Conservation (phyloP, 2,888 invertebrate species). For the Gymnosoma rotundatum region DNA sequence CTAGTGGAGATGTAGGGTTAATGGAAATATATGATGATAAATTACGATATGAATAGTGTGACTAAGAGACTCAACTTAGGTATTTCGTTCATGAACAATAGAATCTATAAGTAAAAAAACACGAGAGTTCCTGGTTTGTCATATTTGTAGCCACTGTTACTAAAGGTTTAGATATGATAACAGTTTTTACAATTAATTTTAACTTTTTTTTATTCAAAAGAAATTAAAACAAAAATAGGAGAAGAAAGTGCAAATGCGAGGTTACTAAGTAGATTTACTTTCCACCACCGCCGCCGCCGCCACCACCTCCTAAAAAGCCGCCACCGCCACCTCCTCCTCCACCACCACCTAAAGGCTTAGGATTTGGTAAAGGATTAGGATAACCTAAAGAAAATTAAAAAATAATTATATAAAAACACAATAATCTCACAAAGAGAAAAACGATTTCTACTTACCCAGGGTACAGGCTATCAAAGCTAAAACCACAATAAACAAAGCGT, state of each 20-base stretch:
- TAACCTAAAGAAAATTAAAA: slow-evolving; percentile 13
- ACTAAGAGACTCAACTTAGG: too few species aligned
- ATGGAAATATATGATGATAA: too few species aligned
- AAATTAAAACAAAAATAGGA: slow-evolving; percentile 16
- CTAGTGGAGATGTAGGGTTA: too few species aligned
- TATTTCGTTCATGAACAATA: too few species aligned
- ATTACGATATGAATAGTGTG: too few species aligned
- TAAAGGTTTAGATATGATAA: too few species aligned
- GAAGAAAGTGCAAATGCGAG: too few species aligned
- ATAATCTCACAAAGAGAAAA: too few species aligned
- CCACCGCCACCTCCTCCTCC: slow-evolving; percentile 55
- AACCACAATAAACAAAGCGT: slow-evolving; percentile 45
- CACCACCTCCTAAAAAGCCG: slow-evolving; percentile 65
- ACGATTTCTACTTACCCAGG: slow-evolving; percentile 33
- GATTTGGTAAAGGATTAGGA: slow-evolving; percentile 54
- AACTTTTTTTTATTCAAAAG: slow-evolving; percentile 17
- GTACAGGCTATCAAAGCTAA: slow-evolving; percentile 59
- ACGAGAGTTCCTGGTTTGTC: too few species aligned
- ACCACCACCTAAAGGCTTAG: slow-evolving; percentile 34
- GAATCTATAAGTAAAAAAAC: too few species aligned
- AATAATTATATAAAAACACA: background rate
- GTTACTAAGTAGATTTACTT: slow-evolving; percentile 6
- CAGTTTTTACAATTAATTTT: background rate
- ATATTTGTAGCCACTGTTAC: too few species aligned
- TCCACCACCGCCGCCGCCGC: slow-evolving; percentile 64